Base-by-base conservation (phyloP, 2,888 invertebrate species). In the Drosophila aldrichi region DNA sequence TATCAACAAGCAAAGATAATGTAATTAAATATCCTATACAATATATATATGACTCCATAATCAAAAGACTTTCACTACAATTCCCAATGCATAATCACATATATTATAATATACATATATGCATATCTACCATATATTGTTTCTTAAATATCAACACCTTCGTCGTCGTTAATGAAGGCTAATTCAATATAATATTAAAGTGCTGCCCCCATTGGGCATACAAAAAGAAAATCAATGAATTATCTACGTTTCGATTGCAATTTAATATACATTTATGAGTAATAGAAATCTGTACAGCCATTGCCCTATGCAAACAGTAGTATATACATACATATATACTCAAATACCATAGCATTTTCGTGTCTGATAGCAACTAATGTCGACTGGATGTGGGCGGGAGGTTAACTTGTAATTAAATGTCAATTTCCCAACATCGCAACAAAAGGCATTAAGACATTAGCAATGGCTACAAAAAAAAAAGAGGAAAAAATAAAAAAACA, bases 191-290 rank as follows among this genome's bases (percentile, higher is more conserved):
- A 34, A 61, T 54, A 32, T 40, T 55, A 56, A 71, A 52, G 57
- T 55, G 43, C 25, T 48, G 41, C 2, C 14, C 25, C 34, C 51
- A 3, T 38, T 16, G 18, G n/a, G 16, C n/a, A 22, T 18, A 32
- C n/a, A 1, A 38, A 32, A 58, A 68, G 41, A 32, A 58, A 68
- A 68, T 79, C 72, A 72, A 79, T 76, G 44, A 69, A 61, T 79
- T 66, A 72, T 68, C 58, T 59, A 54, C 40, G 18, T 29, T 12
- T 52, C 57, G 46, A 55, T 76, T 80, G 83, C 80, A 84, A 84
- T 84, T 84, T 84, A 84, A 87, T 84, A 72, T 72, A 69, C 82
- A 84, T 84, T 84, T 87, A 65, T 54, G 64, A 46, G 48, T 49
- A 73, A 69, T 74, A 69, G 62, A 77, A 79, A 79, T 77, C 77